A percentile compares a stretch with the other conserved stretches of the same genome.
These are phyloP conservation scores for Tiphia femorata DNA, from an alignment of 2,888 invertebrate genomes.

Conservation along the genomic window DNA sequence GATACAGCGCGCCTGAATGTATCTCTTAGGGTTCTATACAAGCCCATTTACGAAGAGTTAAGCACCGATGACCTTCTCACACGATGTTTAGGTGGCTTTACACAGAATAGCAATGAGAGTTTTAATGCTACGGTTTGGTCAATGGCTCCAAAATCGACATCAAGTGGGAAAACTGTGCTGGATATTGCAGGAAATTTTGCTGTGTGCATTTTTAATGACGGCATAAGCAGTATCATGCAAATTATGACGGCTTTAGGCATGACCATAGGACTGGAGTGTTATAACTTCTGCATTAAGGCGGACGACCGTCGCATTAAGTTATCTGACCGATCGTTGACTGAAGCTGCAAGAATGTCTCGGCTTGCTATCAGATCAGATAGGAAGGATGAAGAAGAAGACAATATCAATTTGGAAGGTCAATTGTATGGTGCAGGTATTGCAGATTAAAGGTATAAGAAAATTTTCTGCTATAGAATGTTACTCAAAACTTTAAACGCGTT, in stretches of 20 bases:
- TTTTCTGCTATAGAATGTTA: not conserved
- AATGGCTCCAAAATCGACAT: too few species aligned
- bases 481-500: slow-evolving; percentile 10
- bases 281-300: not conserved
- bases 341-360: not conserved
- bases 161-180: too few species aligned
- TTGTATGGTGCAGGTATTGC: too few species aligned
- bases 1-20: too few species aligned
- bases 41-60: not conserved
- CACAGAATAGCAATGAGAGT: too few species aligned
- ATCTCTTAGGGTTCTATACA: too few species aligned
- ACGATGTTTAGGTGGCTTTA: too few species aligned
- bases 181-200: not conserved
- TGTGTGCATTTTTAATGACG: not conserved
- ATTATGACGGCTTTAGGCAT: not conserved
- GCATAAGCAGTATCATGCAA: not conserved
- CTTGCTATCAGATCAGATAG: too few species aligned
- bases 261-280: not conserved
- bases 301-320: not conserved
- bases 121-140: too few species aligned
- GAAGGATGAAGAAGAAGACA: not conserved
- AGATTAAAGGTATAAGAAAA: slow-evolving; percentile 1
- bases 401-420: not conserved
- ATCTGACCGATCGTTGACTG: not conserved
- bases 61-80: too few species aligned